Conservation (phyloP, 2,888 invertebrate genomes). For the Lasioglossum leucozonium region DNA sequence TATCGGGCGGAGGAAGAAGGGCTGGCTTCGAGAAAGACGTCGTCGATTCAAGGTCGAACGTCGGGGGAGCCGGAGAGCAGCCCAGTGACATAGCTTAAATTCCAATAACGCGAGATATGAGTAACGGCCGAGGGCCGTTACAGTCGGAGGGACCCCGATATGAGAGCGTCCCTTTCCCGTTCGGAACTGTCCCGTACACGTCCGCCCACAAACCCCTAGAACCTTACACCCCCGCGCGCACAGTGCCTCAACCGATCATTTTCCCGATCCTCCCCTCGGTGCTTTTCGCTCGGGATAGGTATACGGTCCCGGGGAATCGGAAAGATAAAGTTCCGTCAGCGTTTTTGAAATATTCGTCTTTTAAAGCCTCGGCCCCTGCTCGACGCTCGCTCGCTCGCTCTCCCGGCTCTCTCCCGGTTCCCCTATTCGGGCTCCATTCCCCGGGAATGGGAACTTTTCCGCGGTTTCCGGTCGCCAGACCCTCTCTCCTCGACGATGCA, state of each 20-base stretch:
- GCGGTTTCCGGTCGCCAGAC: neutral
- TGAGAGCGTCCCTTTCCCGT: constrained; percentile 59
- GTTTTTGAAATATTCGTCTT: constrained; percentile 73
- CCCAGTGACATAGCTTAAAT: constrained; percentile 65
- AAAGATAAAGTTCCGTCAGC: constrained; percentile 74
- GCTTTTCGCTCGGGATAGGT: constrained; percentile 34
- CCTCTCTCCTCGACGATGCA: neutral
- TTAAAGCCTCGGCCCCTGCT: constrained; percentile 32
- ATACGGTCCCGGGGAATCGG: constrained; percentile 57
- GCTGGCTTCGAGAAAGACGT: constrained; percentile 27
- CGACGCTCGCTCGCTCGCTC: too few species aligned
- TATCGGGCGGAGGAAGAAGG: constrained; percentile 36
- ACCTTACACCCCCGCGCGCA: constrained; percentile 25
- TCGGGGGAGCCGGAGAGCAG: constrained; percentile 5
- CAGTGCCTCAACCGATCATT: constrained; percentile 34
- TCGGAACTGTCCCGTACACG: constrained; percentile 2
- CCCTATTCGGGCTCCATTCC: constrained; percentile 1
- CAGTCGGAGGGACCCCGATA: constrained; percentile 60
- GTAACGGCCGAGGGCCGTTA: constrained; percentile 56
- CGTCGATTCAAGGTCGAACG: constrained; percentile 47
- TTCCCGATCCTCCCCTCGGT: constrained; percentile 15
- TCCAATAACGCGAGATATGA: constrained; percentile 78
- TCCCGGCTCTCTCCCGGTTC: constrained; percentile 2
- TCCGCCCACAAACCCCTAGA: neutral
- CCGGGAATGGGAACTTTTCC: constrained; percentile 7